Percentiles rank a stretch among this genome's conserved stretches.
These are phyloP conservation scores for Passer montanus DNA, from an alignment of 2,113 vertebrate genomes.

Conservation along the genomic window DNA sequence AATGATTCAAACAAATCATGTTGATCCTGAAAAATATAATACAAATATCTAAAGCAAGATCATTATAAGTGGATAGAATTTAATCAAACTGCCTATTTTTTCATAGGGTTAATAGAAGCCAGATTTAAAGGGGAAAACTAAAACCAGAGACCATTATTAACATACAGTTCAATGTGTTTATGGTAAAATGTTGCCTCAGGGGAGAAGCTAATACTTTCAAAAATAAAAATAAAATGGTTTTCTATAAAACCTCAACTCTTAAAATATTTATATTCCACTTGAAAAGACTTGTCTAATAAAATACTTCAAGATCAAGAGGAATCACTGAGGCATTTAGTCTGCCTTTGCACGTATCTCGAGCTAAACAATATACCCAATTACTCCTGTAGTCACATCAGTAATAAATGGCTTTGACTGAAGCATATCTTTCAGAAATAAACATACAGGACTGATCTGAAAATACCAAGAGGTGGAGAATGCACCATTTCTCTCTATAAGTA, in stretches of 20 bases:
- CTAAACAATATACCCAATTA: neutral
- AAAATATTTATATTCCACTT: constrained; percentile 38
- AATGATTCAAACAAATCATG: neutral
- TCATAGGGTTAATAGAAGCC: neutral
- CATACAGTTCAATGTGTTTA: neutral
- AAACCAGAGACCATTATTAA: neutral
- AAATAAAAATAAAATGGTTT: constrained; percentile 15
- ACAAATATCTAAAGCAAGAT: neutral
- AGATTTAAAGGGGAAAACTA: neutral
- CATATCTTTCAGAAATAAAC: neutral
- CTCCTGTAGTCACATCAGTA: neutral
- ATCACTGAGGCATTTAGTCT: constrained; percentile 21
- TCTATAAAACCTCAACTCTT: neutral
- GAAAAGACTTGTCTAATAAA: constrained; percentile 42
- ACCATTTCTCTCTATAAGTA: neutral
- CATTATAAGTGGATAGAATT: neutral
- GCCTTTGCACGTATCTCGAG: neutral
- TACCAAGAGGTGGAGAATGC: neutral
- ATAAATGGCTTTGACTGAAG: neutral
- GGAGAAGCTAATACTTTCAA: neutral
- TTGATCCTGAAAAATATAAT: neutral
- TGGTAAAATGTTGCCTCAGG: neutral
- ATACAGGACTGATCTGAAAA: neutral
- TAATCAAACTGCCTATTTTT: neutral
- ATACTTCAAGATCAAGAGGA: constrained; percentile 29